phyloP scores from a whole-genome alignment of 2,113 vertebrate species.

The Ariopsis seemanni region DNA sequence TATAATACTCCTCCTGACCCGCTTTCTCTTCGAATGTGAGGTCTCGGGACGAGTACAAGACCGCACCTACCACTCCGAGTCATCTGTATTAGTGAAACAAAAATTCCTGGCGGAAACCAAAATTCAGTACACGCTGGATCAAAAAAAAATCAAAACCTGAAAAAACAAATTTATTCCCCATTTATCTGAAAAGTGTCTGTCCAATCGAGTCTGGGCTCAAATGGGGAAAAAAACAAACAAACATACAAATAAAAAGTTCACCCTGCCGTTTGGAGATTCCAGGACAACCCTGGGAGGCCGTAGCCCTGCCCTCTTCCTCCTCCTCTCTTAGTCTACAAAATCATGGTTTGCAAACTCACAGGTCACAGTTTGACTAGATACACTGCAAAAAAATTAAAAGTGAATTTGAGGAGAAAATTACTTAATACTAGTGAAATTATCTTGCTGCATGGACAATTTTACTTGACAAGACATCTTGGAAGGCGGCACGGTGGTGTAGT shows the following conservation, averaged over 20 bases:
- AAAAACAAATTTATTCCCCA: neutral
- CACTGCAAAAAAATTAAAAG: neutral
- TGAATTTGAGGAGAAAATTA: too few species aligned
- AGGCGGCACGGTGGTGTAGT: too few species aligned
- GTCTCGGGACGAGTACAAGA: slow-evolving; percentile 19
- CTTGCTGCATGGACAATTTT: too few species aligned
- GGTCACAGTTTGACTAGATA: neutral
- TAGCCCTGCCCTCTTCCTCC: neutral
- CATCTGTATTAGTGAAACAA: neutral
- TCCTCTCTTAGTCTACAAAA: neutral
- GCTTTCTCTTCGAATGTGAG: neutral
- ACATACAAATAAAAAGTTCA: neutral
- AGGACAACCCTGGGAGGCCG: neutral
- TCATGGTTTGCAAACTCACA: neutral
- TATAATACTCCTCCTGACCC: slow-evolving; percentile 7
- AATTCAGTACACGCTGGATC: neutral
- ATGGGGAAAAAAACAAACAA: too few species aligned
- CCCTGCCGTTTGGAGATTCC: neutral
- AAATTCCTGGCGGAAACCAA: neutral
- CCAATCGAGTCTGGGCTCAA: neutral
- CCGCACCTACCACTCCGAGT: slow-evolving; percentile 3
- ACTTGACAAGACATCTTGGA: too few species aligned
- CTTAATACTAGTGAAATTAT: too few species aligned
- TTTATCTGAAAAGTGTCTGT: too few species aligned
- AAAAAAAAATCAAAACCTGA: neutral